Evolutionary conservation across 2,888 invertebrate species (phyloP).

Genomic region (Synergus gifuensis): DNA sequence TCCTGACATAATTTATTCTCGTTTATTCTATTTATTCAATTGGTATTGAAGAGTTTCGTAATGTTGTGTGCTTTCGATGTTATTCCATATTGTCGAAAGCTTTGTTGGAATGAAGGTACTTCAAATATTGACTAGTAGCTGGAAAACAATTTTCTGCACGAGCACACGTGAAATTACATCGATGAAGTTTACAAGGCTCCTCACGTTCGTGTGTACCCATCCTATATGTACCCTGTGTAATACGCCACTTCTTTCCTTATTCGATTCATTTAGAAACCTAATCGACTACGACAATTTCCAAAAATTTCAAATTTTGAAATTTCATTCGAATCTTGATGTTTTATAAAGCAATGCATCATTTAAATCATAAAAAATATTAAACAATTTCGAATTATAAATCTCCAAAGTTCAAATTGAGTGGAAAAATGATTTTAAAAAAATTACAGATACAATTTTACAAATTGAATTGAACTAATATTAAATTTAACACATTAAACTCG

Average conservation of each 20-base stretch:
- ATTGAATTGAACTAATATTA: not conserved
- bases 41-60: not conserved
- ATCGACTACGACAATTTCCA: not conserved
- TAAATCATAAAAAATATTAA: too few species aligned
- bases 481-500: not conserved
- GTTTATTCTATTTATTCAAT: not conserved
- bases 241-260: constrained; percentile 3
- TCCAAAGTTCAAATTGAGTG: too few species aligned
- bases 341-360: too few species aligned
- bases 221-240: not conserved
- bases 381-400: too few species aligned
- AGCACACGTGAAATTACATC: constrained; percentile 26
- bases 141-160: constrained; percentile 23
- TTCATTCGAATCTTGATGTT: not conserved
- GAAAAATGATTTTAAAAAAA: not conserved
- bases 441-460: not conserved
- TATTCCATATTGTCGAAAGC: constrained; percentile 12
- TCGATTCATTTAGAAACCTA: constrained; percentile 14
- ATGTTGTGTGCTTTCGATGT: constrained; percentile 46
- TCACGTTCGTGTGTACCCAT: constrained; percentile 2
- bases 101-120: not conserved
- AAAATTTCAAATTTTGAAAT: not conserved
- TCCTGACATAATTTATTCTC: not conserved
- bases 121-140: constrained; percentile 9
- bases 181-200: constrained; percentile 17